Conservation (phyloP, 2,113 vertebrate genomes). For the Dendrocopos noguchii region DNA sequence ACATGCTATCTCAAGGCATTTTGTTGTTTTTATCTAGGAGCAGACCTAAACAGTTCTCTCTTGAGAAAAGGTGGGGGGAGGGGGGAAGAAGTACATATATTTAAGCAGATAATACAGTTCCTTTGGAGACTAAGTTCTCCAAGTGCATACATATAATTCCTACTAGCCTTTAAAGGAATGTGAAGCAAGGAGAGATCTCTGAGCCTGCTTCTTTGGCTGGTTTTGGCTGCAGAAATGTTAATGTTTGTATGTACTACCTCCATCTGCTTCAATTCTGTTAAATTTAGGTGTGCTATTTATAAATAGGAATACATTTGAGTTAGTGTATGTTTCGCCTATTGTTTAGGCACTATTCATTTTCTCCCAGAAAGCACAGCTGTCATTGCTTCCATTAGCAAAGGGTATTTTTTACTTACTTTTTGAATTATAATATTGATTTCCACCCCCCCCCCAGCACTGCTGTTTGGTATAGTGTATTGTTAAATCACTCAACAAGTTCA, state of each 20-base stretch:
- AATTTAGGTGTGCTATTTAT: slow-evolving; percentile 64
- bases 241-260: slow-evolving; percentile 56
- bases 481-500: not conserved
- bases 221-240: slow-evolving; percentile 60
- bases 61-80: not conserved
- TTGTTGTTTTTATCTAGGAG: slow-evolving; percentile 2
- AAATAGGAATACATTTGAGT: slow-evolving; percentile 46
- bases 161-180: slow-evolving; percentile 42
- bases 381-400: slow-evolving; percentile 25
- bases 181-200: slow-evolving; percentile 4
- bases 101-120: not conserved
- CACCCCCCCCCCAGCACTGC: not conserved
- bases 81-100: not conserved
- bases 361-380: slow-evolving; percentile 36
- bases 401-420: not conserved
- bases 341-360: slow-evolving; percentile 15
- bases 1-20: not conserved
- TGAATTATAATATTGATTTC: slow-evolving; percentile 25
- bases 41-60: not conserved
- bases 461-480: not conserved
- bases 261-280: slow-evolving; percentile 53
- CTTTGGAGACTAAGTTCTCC: not conserved
- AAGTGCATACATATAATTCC: not conserved
- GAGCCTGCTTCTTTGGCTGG: slow-evolving; percentile 21
- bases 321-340: slow-evolving; percentile 20